phyloP scores from a whole-genome alignment of 35 echinoderm and acorn worm genomes.

The Nesometra sesokonis region DNA sequence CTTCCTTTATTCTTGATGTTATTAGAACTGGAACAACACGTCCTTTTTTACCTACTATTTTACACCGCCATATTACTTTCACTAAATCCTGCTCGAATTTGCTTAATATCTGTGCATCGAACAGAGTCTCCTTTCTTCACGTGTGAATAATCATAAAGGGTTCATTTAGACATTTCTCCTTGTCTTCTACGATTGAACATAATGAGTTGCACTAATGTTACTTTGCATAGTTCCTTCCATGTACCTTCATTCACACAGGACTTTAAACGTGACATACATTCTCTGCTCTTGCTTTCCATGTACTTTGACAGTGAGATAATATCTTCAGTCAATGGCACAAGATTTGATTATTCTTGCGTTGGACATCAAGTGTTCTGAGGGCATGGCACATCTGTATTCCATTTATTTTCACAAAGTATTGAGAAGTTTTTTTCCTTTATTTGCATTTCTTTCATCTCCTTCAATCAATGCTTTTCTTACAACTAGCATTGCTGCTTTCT shows the following conservation, averaged over 20 bases:
- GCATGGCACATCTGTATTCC: not conserved
- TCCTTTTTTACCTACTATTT: not conserved
- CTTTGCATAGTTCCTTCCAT: not conserved
- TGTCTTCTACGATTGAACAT: not conserved
- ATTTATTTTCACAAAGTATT: not conserved
- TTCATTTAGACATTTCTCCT: not conserved
- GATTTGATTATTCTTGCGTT: not conserved
- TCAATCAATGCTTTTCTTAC: not conserved
- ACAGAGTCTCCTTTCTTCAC: not conserved
- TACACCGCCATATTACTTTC: not conserved
- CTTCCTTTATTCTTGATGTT: not conserved
- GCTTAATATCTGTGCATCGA: not conserved
- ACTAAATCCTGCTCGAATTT: not conserved
- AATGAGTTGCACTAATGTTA: not conserved
- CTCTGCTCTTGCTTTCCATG: not conserved
- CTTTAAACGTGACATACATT: not conserved
- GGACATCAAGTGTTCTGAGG: not conserved
- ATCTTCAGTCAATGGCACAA: not conserved
- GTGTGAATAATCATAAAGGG: not conserved
- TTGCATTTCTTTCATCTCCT: not conserved
- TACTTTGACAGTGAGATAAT: not conserved
- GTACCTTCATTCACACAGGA: not conserved
- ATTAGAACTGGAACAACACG: not conserved
- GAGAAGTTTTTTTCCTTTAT: not conserved
- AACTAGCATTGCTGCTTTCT: not conserved